Percentiles rank a stretch among this genome's conserved stretches.
Evolutionary conservation across 2,888 invertebrate genomes (phyloP).

Genomic region (Tortricodes alternella): DNA sequence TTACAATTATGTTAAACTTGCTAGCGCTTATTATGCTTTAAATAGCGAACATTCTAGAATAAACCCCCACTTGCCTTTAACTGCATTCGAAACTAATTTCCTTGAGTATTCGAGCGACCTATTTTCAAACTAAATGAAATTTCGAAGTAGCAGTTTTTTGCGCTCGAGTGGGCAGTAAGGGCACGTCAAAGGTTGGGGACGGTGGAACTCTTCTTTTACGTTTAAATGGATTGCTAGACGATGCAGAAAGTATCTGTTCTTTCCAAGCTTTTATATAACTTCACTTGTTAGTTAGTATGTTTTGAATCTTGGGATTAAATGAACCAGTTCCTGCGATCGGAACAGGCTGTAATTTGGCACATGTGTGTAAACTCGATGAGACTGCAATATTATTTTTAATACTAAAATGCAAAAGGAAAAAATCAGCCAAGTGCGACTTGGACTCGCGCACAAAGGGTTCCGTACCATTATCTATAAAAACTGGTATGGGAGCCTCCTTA

Average conservation of each 20-base stretch:
- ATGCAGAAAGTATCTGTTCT: neutral
- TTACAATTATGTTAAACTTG: constrained; percentile 13
- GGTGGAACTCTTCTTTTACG: neutral
- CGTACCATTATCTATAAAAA: no score
- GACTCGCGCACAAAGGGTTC: no score
- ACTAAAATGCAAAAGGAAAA: no score
- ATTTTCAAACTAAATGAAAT: constrained; percentile 13
- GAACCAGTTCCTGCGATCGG: no score
- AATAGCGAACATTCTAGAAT: constrained; percentile 15
- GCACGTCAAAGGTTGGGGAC: constrained; percentile 3
- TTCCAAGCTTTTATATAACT: no score
- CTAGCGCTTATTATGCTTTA: constrained; percentile 11
- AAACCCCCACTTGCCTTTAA: neutral
- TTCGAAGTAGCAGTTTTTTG: constrained; percentile 6
- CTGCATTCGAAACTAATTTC: constrained; percentile 23
- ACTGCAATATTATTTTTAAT: no score
- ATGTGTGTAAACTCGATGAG: no score
- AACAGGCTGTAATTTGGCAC: no score
- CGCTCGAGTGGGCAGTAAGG: neutral
- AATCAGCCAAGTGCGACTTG: no score
- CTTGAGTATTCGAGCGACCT: constrained; percentile 16
- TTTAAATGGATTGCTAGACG: neutral
- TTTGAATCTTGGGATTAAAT: no score
- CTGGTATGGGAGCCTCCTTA: no score
- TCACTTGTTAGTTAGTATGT: no score